Evolutionary conservation across 2,113 vertebrate genomes (phyloP).

Genomic region (Nannobrachium achirus): DNA sequence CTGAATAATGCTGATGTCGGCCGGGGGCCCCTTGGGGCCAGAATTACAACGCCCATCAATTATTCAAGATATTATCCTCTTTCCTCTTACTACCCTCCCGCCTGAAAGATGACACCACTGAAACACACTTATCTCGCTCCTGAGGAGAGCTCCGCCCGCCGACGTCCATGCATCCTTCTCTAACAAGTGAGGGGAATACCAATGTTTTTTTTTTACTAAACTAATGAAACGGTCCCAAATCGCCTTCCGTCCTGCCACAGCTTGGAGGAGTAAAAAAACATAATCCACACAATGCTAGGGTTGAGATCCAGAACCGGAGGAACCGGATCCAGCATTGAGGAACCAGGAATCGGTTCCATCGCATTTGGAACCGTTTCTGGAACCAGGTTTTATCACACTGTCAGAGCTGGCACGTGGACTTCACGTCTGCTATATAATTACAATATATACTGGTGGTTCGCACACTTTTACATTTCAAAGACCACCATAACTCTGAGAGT

Average conservation of each 20-base stretch:
- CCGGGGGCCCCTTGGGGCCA: conserved; percentile 61
- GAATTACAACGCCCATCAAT: conserved; percentile 72
- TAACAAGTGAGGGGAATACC: conserved; percentile 50
- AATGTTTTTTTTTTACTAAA: conserved; percentile 35
- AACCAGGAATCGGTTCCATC: no score
- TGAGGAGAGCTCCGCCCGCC: conserved; percentile 45
- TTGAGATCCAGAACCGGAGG: no score
- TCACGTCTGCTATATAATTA: no score
- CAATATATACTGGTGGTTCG: no score
- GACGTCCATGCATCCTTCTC: conserved; percentile 48
- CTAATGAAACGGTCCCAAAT: conserved; percentile 29
- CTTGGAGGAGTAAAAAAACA: conserved; percentile 12
- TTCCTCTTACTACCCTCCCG: conserved; percentile 8
- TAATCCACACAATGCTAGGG: conserved; percentile 25
- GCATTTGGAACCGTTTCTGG: no score
- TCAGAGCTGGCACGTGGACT: no score
- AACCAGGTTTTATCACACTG: no score
- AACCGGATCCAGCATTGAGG: no score
- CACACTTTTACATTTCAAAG: no score
- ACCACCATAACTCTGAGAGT: no score
- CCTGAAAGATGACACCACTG: conserved; percentile 61
- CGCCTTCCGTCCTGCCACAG: not conserved
- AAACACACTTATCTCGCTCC: conserved; percentile 63
- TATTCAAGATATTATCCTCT: conserved; percentile 73
- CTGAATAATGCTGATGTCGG: conserved; percentile 72